Percentiles rank a stretch among this genome's conserved stretches.
phyloP scores from a whole-genome alignment of 2,113 vertebrate species.

The Arvicanthis niloticus region DNA sequence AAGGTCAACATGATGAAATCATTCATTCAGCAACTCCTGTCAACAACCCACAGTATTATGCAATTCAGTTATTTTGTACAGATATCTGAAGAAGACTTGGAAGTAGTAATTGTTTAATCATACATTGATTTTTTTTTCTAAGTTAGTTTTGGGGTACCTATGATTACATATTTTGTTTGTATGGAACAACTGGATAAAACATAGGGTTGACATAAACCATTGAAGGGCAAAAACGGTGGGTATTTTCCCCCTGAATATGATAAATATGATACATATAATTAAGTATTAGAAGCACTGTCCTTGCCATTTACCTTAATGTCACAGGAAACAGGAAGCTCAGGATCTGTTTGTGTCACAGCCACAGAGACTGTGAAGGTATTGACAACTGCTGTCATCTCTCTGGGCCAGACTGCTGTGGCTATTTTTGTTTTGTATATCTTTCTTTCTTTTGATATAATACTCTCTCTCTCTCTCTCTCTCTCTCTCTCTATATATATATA shows the following conservation, averaged over 20 bases:
- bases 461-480: too few species aligned
- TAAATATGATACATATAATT: background rate
- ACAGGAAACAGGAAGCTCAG: background rate
- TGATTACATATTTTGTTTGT: conserved; percentile 5
- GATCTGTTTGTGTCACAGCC: background rate
- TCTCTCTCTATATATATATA: background rate
- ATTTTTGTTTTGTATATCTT: background rate
- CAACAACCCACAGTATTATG: background rate
- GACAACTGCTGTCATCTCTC: background rate
- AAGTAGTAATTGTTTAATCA: background rate
- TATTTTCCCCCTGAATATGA: background rate
- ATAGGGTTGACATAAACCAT: background rate
- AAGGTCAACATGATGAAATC: conserved; percentile 24
- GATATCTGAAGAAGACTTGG: background rate
- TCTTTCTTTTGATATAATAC: background rate
- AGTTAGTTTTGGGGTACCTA: background rate
- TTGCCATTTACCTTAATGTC: conserved; percentile 8
- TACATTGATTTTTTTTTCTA: background rate
- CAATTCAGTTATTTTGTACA: background rate
- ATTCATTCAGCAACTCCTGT: background rate
- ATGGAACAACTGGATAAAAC: background rate
- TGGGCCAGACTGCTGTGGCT: background rate
- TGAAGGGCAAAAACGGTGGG: background rate
- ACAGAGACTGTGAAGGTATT: background rate
- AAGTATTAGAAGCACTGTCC: background rate